These are phyloP conservation scores for Hiodon alosoides DNA, from an alignment of 2,113 vertebrate species.

Conservation along the genomic window DNA sequence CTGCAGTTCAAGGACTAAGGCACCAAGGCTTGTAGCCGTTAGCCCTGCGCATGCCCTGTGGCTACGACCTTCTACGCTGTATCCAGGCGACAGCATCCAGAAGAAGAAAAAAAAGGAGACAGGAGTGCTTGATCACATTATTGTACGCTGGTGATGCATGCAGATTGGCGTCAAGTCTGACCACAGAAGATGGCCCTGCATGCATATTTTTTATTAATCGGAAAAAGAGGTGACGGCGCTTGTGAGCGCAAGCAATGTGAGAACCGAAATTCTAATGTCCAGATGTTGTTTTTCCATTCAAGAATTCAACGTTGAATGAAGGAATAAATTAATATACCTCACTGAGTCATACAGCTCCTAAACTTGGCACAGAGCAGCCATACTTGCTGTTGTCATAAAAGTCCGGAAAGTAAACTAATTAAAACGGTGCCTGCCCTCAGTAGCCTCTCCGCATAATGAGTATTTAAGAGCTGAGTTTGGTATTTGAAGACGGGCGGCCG, in stretches of 20 bases:
- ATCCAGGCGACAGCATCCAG: background rate
- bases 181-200: background rate
- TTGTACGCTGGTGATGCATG: background rate
- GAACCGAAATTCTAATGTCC: background rate
- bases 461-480: slow-evolving; percentile 6
- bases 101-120: background rate
- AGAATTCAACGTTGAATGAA: background rate
- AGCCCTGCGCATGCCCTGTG: background rate
- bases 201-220: background rate
- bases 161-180: background rate
- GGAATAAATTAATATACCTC: background rate
- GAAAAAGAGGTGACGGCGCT: background rate
- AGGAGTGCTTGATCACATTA: background rate
- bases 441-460: background rate
- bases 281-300: background rate
- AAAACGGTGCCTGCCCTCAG: background rate
- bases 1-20: background rate
- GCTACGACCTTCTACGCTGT: background rate
- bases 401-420: background rate
- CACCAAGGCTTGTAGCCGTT: background rate
- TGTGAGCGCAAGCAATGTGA: background rate
- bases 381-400: background rate
- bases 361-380: background rate
- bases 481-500: slow-evolving; percentile 26
- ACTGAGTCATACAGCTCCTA: background rate